Percentiles rank a stretch among this genome's conserved stretches.
Conservation (phyloP, 2,888 invertebrate species). For the Nephrotoma appendiculata region DNA sequence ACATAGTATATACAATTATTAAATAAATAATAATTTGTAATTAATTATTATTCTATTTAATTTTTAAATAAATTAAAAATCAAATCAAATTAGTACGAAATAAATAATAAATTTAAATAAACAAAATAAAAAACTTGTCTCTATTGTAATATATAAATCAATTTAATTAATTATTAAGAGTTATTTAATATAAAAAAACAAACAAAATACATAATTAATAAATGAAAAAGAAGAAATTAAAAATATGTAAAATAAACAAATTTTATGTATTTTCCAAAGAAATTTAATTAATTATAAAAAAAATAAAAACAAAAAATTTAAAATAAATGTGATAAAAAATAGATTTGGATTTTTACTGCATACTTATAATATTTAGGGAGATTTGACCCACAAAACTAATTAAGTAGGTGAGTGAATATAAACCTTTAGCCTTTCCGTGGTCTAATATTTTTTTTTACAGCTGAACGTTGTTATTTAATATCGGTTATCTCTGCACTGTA, state of each 20-base stretch:
- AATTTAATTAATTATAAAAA: background rate
- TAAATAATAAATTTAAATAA: background rate
- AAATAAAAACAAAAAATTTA: background rate
- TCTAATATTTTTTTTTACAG: no score
- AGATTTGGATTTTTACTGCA: background rate
- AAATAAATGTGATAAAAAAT: constrained; percentile 2
- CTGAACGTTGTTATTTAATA: no score
- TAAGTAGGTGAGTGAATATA: no score
- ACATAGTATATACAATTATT: background rate
- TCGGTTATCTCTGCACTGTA: no score
- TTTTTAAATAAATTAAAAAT: background rate
- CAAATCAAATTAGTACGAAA: background rate
- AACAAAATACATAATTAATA: background rate
- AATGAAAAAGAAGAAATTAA: background rate
- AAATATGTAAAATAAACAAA: background rate
- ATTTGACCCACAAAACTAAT: no score
- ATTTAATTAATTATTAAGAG: background rate
- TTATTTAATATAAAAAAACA: background rate
- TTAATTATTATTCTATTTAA: background rate
- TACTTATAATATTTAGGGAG: no score
- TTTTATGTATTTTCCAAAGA: constrained; percentile 1
- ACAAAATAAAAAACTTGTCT: background rate
- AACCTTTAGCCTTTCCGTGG: no score
- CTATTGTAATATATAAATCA: background rate
- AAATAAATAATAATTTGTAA: background rate